These are phyloP conservation scores for Phymanthus crucifer DNA, from an alignment of 92 coral and sea anemone genomes.

Conservation along the genomic window DNA sequence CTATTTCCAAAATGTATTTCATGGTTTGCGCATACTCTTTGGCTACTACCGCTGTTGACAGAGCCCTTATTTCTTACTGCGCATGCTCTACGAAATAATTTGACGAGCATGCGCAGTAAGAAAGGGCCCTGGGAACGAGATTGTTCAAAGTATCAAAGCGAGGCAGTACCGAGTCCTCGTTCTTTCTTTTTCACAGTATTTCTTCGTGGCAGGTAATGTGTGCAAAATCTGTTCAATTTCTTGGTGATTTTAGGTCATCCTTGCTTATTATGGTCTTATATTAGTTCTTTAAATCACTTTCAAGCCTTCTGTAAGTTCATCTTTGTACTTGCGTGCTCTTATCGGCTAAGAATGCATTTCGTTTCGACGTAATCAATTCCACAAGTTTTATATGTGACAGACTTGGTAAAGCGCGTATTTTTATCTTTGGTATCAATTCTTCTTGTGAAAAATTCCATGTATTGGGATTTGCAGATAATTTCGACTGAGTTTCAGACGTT, in stretches of 20 bases:
- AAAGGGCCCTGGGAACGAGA: too few relatives aligned
- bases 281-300: neutral
- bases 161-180: conserved; percentile 41
- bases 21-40: conserved; percentile 25
- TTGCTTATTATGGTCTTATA: neutral
- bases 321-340: neutral
- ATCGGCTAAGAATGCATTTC: neutral
- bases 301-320: neutral
- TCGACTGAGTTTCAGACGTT: too few relatives aligned
- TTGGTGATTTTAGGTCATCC: conserved; percentile 18
- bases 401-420: too few relatives aligned
- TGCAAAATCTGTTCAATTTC: conserved; percentile 8
- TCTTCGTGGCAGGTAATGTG: conserved; percentile 23
- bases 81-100: too few relatives aligned
- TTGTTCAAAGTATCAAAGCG: conserved; percentile 42
- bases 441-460: too few relatives aligned
- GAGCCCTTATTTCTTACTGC: too few relatives aligned
- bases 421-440: too few relatives aligned
- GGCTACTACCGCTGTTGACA: conserved; percentile 6
- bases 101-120: too few relatives aligned
- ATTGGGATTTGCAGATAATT: too few relatives aligned
- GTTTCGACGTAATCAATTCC: neutral
- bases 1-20: conserved; percentile 57
- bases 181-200: conserved; percentile 59
- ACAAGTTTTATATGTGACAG: neutral